A percentile compares a stretch with the other conserved stretches of the same genome.
phyloP scores from a whole-genome alignment of 2,797 vertebrate species.

The Chelon labrosus region DNA sequence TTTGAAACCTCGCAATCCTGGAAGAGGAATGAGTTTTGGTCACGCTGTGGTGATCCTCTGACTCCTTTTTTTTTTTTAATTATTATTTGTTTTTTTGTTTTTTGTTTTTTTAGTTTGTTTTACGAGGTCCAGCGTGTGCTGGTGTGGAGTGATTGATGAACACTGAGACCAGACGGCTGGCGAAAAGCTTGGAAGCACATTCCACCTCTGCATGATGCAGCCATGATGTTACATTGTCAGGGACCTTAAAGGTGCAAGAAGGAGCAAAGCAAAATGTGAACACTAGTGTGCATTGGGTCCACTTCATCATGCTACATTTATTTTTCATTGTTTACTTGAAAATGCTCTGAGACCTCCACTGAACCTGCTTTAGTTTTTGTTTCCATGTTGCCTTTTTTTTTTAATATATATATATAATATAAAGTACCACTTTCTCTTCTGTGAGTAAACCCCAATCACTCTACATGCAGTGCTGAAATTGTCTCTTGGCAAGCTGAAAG shows the following conservation, averaged over 20 bases:
- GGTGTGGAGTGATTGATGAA: conserved; percentile 63
- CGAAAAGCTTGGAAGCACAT: conserved; percentile 38
- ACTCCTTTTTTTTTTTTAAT: background rate
- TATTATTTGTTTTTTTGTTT: too few species aligned
- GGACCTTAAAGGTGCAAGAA: conserved; percentile 15
- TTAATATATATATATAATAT: background rate
- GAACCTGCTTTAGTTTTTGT: conserved; percentile 58
- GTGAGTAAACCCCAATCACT: conserved; percentile 18
- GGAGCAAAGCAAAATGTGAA: conserved; percentile 61
- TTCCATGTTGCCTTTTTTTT: conserved; percentile 58
- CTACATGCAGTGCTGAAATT: conserved; percentile 60
- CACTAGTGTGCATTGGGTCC: conserved; percentile 38
- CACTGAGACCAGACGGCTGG: conserved; percentile 34
- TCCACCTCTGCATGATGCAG: conserved; percentile 51
- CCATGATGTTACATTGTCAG: conserved; percentile 13
- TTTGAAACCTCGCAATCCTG: conserved; percentile 43
- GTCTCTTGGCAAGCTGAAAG: conserved; percentile 43
- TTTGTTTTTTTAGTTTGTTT: background rate
- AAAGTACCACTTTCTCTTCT: background rate
- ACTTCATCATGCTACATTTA: conserved; percentile 42
- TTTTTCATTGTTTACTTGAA: conserved; percentile 75
- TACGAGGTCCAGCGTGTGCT: conserved; percentile 41
- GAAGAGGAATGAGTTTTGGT: conserved; percentile 65
- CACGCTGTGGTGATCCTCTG: conserved; percentile 51
- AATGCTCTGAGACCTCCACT: conserved; percentile 69